These are phyloP conservation scores for Pionites leucogaster DNA, from an alignment of 2,113 vertebrate genomes.

Conservation along the genomic window DNA sequence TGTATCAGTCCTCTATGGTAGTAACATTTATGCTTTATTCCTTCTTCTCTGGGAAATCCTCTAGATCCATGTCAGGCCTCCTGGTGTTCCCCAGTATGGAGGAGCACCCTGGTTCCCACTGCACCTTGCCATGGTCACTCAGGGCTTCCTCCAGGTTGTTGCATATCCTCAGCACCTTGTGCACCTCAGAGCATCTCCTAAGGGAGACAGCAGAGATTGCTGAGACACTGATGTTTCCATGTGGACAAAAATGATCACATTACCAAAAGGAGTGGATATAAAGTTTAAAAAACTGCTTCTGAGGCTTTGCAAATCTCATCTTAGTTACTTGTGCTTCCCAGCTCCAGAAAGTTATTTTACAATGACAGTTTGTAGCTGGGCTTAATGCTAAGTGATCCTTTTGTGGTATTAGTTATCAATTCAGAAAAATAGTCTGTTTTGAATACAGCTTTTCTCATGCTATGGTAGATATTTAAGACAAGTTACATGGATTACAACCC, in stretches of 20 bases:
- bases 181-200: not conserved
- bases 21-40: not conserved
- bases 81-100: not conserved
- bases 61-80: not conserved
- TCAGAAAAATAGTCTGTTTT: slow-evolving; percentile 1
- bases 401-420: not conserved
- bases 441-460: not conserved
- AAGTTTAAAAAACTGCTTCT: not conserved
- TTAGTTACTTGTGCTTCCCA: not conserved
- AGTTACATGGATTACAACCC: not conserved
- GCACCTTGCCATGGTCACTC: not conserved
- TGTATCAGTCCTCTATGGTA: not conserved
- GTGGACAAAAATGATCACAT: not conserved
- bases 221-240: not conserved
- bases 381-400: not conserved
- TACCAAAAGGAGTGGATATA: not conserved
- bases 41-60: not conserved
- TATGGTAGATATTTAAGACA: not conserved
- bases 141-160: not conserved
- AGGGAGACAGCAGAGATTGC: not conserved
- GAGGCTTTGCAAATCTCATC: not conserved
- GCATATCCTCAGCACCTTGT: not conserved
- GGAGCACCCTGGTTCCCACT: not conserved
- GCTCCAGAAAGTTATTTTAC: not conserved
- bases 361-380: not conserved